Evolutionary conservation across 1,140 invertebrate genomes (phyloP).

Genomic region (Dreissena rostriformis): DNA sequence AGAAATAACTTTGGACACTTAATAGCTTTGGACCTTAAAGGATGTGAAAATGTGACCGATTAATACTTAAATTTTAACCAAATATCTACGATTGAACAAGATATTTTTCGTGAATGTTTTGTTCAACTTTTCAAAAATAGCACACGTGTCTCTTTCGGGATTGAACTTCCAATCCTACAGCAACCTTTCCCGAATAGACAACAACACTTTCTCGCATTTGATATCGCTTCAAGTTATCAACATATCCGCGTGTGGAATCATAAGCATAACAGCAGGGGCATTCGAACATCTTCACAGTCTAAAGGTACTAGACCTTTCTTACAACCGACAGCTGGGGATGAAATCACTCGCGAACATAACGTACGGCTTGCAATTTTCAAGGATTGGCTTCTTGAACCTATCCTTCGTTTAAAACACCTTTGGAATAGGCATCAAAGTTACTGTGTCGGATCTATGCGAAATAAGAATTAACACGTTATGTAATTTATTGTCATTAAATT

Average conservation of each 20-base stretch:
- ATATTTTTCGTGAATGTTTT: too few species aligned
- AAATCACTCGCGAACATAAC: conserved; percentile 16
- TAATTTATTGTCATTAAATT: conserved; percentile 5
- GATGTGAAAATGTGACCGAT: too few species aligned
- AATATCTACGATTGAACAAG: too few species aligned
- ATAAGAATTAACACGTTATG: not conserved
- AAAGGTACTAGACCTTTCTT: conserved; percentile 45
- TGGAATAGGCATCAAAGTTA: conserved; percentile 18
- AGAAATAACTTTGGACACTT: too few species aligned
- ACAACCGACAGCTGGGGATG: conserved; percentile 43
- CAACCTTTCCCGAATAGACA: too few species aligned
- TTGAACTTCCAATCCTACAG: too few species aligned
- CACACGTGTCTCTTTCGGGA: too few species aligned
- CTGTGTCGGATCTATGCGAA: not conserved
- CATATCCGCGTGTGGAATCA: conserved; percentile 45
- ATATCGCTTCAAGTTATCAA: conserved; percentile 5
- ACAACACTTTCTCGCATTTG: too few species aligned
- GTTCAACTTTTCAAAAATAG: too few species aligned
- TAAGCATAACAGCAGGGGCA: conserved; percentile 11
- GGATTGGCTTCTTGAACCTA: conserved; percentile 22
- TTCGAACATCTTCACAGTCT: conserved; percentile 20
- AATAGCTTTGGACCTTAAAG: too few species aligned
- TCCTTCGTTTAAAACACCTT: conserved; percentile 21
- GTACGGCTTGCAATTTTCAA: conserved; percentile 42
- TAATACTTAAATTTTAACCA: too few species aligned